Base-by-base conservation (phyloP, 2,797 vertebrate species). In the Dallia pectoralis region DNA sequence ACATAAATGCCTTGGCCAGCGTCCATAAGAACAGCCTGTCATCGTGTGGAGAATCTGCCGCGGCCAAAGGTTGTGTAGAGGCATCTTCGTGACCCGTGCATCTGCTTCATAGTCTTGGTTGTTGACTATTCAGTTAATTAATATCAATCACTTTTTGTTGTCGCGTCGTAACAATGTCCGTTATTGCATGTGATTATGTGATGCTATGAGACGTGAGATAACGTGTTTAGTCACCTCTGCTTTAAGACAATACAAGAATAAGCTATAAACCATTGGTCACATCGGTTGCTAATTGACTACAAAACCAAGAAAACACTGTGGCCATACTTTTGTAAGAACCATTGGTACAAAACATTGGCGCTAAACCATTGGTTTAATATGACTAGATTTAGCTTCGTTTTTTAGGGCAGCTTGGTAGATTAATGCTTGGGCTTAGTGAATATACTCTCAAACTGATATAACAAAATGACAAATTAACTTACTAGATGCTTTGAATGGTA, bases 61-160 rank as follows among this genome's bases (percentile, higher is more conserved):
- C 72, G n/a, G 30, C 71, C 70, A 53, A 74, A 74, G 61, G 78
- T 82, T 84, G 82, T 83, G 86, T 77, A 56, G 67, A 76, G 75
- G 74, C 75, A 63, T 74, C 70, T 5, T 30, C 16, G 61, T 62
- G 61, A 62, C 29, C 61, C 30, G 70, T 49, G 44, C 67, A 77
- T 81, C 82, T 82, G 74, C 82, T 88, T 85, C 75, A 65, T 68
- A 78, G 74, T 61, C 56, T 69, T 16, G 36, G 40, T 74, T 62
- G 47, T 62, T 62, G 25, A 63, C 62, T 40, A 9, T 61, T 67
- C 32, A 29, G 63, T 14, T 69, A 62, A 29, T 30, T 53, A 49
- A 70, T 19, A 53, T 19, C 16, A 2, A 36, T 70, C 49, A 66
- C 15, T n/a, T 61, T 61, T 61, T 48, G 2, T 48, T 30, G 47